Evolutionary conservation across 2,888 invertebrate genomes (phyloP).

Genomic region (Agrochola litura): DNA sequence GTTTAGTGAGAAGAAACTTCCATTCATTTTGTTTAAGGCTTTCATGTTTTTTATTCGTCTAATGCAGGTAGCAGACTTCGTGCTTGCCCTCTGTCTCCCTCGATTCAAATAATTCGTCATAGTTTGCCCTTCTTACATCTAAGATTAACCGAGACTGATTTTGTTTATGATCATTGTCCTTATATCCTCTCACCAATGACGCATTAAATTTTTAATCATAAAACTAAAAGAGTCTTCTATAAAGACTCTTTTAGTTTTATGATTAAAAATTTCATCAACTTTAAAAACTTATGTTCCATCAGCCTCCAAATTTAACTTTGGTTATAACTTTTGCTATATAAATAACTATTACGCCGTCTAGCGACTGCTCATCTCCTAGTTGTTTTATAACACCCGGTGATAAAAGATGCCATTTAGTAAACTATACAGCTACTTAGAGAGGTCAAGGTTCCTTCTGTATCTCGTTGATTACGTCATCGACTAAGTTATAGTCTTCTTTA

Average conservation of each 20-base stretch:
- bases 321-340: conserved; percentile 13
- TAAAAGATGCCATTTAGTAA: conserved; percentile 44
- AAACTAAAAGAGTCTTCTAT: too few relatives aligned
- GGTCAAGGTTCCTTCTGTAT: conserved; percentile 61
- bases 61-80: not conserved
- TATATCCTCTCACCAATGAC: not conserved
- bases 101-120: conserved; percentile 18
- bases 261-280: not conserved
- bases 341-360: conserved; percentile 28
- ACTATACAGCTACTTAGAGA: conserved; percentile 39
- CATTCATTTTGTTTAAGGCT: conserved; percentile 18
- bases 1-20: not conserved
- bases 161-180: conserved; percentile 3
- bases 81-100: not conserved
- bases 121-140: not conserved
- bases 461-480: conserved; percentile 59
- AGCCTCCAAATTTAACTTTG: conserved; percentile 30
- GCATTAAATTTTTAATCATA: too few relatives aligned
- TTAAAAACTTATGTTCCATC: not conserved
- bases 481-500: conserved; percentile 63
- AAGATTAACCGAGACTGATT: conserved; percentile 15
- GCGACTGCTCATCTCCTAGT: conserved; percentile 35
- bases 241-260: not conserved
- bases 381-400: conserved; percentile 49
- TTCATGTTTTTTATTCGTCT: not conserved